Evolutionary conservation across 92 coral and sea anemone genomes (phyloP).

Genomic region (Bergia sp.): DNA sequence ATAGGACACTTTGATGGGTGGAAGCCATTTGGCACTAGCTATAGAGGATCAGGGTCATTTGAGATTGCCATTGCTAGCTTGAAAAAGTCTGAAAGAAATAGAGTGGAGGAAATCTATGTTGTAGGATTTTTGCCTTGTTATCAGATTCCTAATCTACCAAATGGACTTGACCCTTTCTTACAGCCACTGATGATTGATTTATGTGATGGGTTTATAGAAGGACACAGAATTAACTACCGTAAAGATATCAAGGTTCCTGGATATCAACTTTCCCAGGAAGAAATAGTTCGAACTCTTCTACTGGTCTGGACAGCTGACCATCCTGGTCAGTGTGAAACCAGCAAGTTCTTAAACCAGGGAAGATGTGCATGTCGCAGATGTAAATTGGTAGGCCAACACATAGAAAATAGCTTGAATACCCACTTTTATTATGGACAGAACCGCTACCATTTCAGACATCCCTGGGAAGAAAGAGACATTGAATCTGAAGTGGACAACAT

Average conservation of each 20-base stretch:
- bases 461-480: slow-evolving; percentile 61
- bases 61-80: slow-evolving; percentile 72
- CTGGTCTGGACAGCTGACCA: slow-evolving; percentile 72
- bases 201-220: too few species aligned
- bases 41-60: slow-evolving; percentile 69
- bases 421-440: slow-evolving; percentile 70
- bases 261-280: too few species aligned
- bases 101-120: slow-evolving; percentile 30
- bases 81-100: slow-evolving; percentile 62
- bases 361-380: slow-evolving; percentile 74
- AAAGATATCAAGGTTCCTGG: too few species aligned
- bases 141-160: too few species aligned
- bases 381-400: slow-evolving; percentile 59
- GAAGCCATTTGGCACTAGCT: slow-evolving; percentile 78
- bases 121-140: too few species aligned
- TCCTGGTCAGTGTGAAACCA: slow-evolving; percentile 73
- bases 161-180: too few species aligned
- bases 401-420: slow-evolving; percentile 51
- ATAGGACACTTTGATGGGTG: slow-evolving; percentile 85
- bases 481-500: slow-evolving; percentile 38
- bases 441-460: slow-evolving; percentile 60
- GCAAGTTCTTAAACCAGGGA: slow-evolving; percentile 71
- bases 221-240: too few species aligned
- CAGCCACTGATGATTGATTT: too few species aligned
- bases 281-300: not conserved